A percentile compares a stretch with the other conserved stretches of the same genome.
Conservation (phyloP, 2,888 invertebrate genomes). For the Nomada flava region DNA sequence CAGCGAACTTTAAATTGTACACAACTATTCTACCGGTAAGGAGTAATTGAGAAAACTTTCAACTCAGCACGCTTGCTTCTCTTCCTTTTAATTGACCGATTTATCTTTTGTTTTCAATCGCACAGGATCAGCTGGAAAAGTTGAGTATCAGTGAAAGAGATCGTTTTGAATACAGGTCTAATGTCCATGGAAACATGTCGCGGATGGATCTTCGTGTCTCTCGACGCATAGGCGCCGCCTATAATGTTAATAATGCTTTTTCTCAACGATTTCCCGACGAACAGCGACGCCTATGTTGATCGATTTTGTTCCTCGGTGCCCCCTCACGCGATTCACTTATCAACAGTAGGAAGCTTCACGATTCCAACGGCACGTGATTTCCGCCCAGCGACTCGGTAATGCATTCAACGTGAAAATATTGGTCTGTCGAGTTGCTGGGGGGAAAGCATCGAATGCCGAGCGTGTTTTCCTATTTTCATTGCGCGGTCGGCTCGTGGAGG, state of each 20-base stretch:
- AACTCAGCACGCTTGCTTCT: not conserved
- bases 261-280: too few species aligned
- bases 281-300: constrained; percentile 66
- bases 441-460: constrained; percentile 55
- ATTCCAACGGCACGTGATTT: constrained; percentile 54
- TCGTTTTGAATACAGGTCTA: constrained; percentile 52
- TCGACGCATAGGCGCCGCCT: constrained; percentile 63
- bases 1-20: not conserved
- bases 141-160: constrained; percentile 28
- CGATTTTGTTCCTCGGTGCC: constrained; percentile 52
- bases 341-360: constrained; percentile 61
- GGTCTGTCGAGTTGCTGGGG: constrained; percentile 11
- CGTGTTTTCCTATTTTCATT: constrained; percentile 58
- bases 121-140: constrained; percentile 42
- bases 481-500: constrained; percentile 60
- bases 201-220: constrained; percentile 59
- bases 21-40: not conserved
- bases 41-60: not conserved
- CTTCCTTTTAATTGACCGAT: not conserved
- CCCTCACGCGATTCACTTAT: constrained; percentile 52
- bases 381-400: constrained; percentile 16
- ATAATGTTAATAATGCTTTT: too few species aligned
- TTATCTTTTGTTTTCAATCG: too few species aligned
- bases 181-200: not conserved
- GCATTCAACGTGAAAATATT: too few species aligned